Evolutionary conservation across 35 echinoderm and acorn worm genomes (phyloP).

Genomic region (Heliocidaris erythrogramma): DNA sequence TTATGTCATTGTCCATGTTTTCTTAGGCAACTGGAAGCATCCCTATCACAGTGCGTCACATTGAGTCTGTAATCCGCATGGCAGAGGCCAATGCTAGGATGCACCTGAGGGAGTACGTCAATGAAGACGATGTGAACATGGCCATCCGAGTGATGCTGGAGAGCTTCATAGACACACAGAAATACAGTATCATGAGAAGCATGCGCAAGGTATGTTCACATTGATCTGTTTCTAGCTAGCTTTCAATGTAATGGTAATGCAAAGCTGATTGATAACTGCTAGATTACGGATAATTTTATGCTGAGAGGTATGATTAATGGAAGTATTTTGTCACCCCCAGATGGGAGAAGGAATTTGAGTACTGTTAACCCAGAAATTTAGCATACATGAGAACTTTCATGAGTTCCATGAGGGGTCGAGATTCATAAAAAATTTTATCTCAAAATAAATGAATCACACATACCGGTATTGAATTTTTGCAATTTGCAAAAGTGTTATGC

Average conservation of each 20-base stretch:
- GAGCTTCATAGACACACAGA: slow-evolving; percentile 98
- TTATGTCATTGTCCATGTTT: neutral
- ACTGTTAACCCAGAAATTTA: too few species aligned
- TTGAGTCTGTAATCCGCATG: slow-evolving; percentile 98
- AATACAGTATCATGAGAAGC: slow-evolving; percentile 95
- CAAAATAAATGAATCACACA: too few species aligned
- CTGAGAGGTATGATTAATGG: too few species aligned
- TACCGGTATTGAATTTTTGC: too few species aligned
- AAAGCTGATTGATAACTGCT: neutral
- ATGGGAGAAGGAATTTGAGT: too few species aligned
- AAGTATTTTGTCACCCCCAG: too few species aligned
- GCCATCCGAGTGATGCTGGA: slow-evolving; percentile 93
- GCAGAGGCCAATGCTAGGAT: slow-evolving; percentile 94
- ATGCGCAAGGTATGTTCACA: slow-evolving; percentile 82
- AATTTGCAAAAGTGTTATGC: too few species aligned
- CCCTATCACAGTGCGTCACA: slow-evolving; percentile 98
- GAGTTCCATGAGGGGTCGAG: too few species aligned
- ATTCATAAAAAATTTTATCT: too few species aligned
- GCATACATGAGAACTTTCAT: too few species aligned
- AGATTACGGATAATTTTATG: neutral
- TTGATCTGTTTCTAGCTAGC: neutral
- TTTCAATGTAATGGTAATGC: neutral
- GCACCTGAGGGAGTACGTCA: slow-evolving; percentile 95
- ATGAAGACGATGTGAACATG: slow-evolving; percentile 99
- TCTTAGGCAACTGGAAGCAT: slow-evolving; percentile 92